Base-by-base conservation (phyloP, 1,140 invertebrate genomes). In the Aphelinus certus region DNA sequence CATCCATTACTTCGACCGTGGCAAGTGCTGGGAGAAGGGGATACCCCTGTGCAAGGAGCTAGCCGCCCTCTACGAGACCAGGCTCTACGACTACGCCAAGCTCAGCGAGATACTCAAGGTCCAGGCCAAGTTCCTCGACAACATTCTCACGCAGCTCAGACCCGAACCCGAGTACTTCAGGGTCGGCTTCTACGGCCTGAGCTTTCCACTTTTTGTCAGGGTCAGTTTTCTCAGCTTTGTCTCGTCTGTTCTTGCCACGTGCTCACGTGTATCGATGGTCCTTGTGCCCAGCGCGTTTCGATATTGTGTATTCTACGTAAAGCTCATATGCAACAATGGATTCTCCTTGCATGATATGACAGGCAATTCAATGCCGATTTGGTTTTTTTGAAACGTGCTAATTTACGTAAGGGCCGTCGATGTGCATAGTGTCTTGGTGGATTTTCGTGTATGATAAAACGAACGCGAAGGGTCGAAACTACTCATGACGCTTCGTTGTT, bases 11-110 rank as follows among this genome's bases (percentile, higher is more conserved):
- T 98, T 99, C 84, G 97, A 99, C 81, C 93, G 94, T 76, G 98
- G 97, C 80, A 98, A 95, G 91, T 95, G 95, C 79, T 98, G 97
- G 97, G 97, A 99, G 83, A 96, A 97, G 88, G 96, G 96, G 1
- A 93, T 98, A 66, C 96, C 96, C 0, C 83, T 99, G 46, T 95
- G 96, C 81, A 97, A 98, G 83, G 97, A 99, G 84, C 86, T 99
- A 65, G 94, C 95, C 1, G 89, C 92, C 5, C 88, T 98, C 0
- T 99, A 99, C 85, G 97, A 98, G 85, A 93, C 91, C 43, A 92
- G 93, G 73, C 86, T 97, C 3, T 98, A 96, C 84, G 96, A 99
- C 87, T 99, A 98, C 85, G 90, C 91, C 10, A 95, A 96, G 74
- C 88, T 99, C 1, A 94, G 95, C 80, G 90, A 94, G 62, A 93